phyloP scores from a whole-genome alignment of 2,888 invertebrate species.

The Dendrolimus houi region DNA sequence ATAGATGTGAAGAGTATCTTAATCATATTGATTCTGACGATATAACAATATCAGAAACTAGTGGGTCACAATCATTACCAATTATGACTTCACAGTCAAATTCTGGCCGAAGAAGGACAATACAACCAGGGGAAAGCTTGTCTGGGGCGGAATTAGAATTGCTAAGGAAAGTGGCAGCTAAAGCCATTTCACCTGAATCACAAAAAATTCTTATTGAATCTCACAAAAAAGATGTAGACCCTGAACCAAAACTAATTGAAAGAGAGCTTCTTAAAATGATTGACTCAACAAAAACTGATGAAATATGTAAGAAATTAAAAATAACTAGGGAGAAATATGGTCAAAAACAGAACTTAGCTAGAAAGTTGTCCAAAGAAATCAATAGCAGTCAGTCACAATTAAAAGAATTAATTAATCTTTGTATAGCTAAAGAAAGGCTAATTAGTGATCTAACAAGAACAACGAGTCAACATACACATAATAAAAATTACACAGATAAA shows the following conservation, averaged over 20 bases:
- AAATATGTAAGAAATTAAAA: constrained; percentile 72
- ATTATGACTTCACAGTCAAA: constrained; percentile 67
- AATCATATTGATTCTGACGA: constrained; percentile 70
- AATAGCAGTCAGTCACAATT: constrained; percentile 81
- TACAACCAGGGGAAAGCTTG: constrained; percentile 78
- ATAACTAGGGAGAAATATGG: constrained; percentile 68
- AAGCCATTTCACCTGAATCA: constrained; percentile 70
- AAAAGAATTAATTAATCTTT: constrained; percentile 82
- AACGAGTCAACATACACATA: constrained; percentile 44
- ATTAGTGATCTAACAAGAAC: constrained; percentile 79
- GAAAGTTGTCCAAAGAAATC: constrained; percentile 76
- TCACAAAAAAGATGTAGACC: constrained; percentile 70
- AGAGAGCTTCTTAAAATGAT: constrained; percentile 71
- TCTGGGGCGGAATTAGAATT: constrained; percentile 77
- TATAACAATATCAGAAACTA: constrained; percentile 68
- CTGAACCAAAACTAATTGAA: constrained; percentile 73
- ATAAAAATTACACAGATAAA: constrained; percentile 74
- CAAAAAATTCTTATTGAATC: constrained; percentile 74
- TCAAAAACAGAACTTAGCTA: constrained; percentile 64
- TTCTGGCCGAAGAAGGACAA: constrained; percentile 72
- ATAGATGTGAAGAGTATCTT: constrained; percentile 78
- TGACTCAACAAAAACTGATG: constrained; percentile 65
- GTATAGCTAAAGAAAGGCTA: constrained; percentile 81
- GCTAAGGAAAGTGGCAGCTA: constrained; percentile 76
- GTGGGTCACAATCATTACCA: constrained; percentile 66